Base-by-base conservation (phyloP, 2,888 invertebrate genomes). In the Philereme vetulata region DNA sequence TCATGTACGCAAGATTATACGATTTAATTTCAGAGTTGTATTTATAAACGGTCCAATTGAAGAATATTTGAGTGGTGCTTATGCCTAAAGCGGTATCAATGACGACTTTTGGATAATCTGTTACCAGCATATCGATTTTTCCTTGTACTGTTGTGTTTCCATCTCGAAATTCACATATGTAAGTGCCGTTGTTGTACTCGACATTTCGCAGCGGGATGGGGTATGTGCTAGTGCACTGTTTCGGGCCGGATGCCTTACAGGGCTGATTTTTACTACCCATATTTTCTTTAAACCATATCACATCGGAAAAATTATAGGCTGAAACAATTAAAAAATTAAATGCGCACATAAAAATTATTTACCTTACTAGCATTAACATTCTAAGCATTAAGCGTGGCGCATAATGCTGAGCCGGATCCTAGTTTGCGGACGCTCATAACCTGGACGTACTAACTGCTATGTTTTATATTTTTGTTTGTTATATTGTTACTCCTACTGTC, bases 21-120 rank as follows among this genome's bases (percentile, higher is more conserved):
- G 82, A 80, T 66, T 90, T 88, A 21, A 96, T 93, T 0, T 94
- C 94, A 52, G 95, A 94, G 77, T 97, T 97, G 64, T 96, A 96
- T 62, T 95, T 94, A 61, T 95, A 94, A 0, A 96, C 93, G 0
- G 96, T 97, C 97, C 97, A 97, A 78, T 97, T 97, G 0, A 97
- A 80, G 81, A 94, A 97, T 47, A 97, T 94, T 80, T 95, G 94
- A 5, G 94, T 93, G 0, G 94, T 94, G 53, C 95, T 96, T 11
- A 97, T 96, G 0, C 96, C 94, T 80, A 96, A 96, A 0, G 95
- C 94, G 60, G 94, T 94, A 72, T 96, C 95, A 65, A 97, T 94
- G 51, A 88, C 93, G 0, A 97, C 93, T 78, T 94, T 94, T 0
- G 97, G 97, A 59, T 93, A 93, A 69, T 95, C 95, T 68, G 94